Conservation (phyloP, 2,888 invertebrate species). For the Gnatocerus cornutus region DNA sequence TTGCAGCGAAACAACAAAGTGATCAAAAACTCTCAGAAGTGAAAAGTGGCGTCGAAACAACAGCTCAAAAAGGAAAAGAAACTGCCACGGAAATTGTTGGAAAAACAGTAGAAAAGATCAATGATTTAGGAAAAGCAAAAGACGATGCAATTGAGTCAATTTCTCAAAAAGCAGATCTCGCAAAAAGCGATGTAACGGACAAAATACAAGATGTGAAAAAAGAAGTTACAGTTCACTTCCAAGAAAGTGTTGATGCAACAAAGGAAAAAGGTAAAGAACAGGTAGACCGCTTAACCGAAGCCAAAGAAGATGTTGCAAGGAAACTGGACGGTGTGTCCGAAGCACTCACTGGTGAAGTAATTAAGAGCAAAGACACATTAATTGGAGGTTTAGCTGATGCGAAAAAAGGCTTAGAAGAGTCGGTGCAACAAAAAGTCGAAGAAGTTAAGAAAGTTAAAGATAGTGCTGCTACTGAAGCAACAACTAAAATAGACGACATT, state of each 20-base stretch:
- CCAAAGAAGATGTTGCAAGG: constrained; percentile 6
- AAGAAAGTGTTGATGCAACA: constrained; percentile 6
- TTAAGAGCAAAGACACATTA: not conserved
- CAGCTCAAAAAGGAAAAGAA: constrained; percentile 1
- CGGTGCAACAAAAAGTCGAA: not conserved
- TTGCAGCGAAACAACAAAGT: too few relatives aligned
- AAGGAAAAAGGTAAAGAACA: constrained; percentile 38
- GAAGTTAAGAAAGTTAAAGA: not conserved
- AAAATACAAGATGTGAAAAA: not conserved
- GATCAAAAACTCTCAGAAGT: not conserved
- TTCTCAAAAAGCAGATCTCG: not conserved
- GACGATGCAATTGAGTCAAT: not conserved
- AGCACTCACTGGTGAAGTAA: not conserved
- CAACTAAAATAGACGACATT: not conserved
- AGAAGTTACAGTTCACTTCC: not conserved
- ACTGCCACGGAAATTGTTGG: constrained; percentile 7
- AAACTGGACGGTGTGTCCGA: not conserved
- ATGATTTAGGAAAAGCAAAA: not conserved
- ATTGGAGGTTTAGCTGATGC: constrained; percentile 33
- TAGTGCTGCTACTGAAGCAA: not conserved
- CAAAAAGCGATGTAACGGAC: not conserved
- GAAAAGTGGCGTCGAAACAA: not conserved
- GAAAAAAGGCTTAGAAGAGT: constrained; percentile 3
- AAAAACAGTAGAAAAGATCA: not conserved
- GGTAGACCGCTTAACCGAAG: constrained; percentile 32